Base-by-base conservation (phyloP, 2,888 invertebrate species). In the Formica aserva region DNA sequence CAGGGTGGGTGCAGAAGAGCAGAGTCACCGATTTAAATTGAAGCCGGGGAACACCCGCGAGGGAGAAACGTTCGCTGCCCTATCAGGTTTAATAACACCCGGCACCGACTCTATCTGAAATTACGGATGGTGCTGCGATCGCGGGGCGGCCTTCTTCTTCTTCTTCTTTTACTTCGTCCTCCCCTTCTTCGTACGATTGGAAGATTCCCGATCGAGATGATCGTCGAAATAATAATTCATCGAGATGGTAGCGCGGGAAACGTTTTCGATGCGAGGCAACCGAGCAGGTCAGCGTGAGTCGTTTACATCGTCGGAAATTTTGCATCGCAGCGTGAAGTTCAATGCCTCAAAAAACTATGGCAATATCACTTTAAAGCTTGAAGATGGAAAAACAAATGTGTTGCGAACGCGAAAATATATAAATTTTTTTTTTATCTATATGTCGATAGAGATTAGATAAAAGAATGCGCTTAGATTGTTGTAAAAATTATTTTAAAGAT, bases 11-110 rank as follows among this genome's bases (percentile, higher is more conserved):
- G 60, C 90, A 89, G 91, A 92, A 90, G 90, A 92, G 93, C 92
- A 91, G 85, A 93, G 92, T 94, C 94, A 94, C 93, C 91, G 92
- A 92, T 94, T 94, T 94, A 94, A 94, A 94, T 94, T 94, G 92
- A 94, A 93, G 89, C 82, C 88, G 86, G 75, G 91, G 92, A 92
- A 91, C 92, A 91, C 92, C 92, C 91, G 91, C 91, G 87, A 91
- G 91, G 90, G 88, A 90, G 90, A 91, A 89, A 88, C 86, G 85
- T 85, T 89, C 85, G 88, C 87, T 89, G 83, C 85, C 84, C 88
- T 91, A 88, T 90, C 88, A 88, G 88, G 88, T 91, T 91, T 90
- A 90, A 91, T 89, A 90, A 88, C 90, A 90, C 87, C 86, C 86
- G 85, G 87, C 87, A 85, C 84, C 84, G 86, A 83, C 85, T 89